These are phyloP conservation scores for human (Homo sapiens) DNA, from an alignment of 2,113 vertebrate species.

Conservation along the genomic window DNA sequence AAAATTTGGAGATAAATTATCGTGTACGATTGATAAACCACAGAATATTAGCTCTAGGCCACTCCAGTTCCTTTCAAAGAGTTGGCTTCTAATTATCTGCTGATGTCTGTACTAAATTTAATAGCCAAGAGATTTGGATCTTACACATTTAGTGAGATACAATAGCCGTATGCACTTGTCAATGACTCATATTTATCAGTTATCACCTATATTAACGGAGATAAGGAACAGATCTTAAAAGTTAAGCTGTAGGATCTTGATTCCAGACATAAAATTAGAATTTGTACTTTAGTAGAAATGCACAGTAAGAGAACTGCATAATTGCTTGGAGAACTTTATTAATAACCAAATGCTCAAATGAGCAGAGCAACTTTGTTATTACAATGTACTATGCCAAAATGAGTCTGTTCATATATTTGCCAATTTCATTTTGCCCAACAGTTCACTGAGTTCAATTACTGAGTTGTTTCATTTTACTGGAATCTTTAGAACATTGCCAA, in stretches of 20 bases:
- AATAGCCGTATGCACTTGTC: background rate
- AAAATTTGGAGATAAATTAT: background rate
- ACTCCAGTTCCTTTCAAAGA: background rate
- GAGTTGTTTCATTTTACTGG: background rate
- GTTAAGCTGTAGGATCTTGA: background rate
- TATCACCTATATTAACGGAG: background rate
- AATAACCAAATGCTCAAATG: conserved; percentile 32
- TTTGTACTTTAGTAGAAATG: background rate
- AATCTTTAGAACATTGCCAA: background rate
- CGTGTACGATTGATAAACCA: background rate
- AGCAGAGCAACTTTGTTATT: background rate
- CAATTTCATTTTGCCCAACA: conserved; percentile 42
- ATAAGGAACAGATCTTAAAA: conserved; percentile 12
- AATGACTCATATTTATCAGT: conserved; percentile 20
- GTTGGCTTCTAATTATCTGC: background rate
- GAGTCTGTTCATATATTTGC: background rate
- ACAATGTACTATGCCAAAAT: background rate
- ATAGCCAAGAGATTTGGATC: background rate
- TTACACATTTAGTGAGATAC: conserved; percentile 7
- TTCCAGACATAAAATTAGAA: conserved; percentile 11
- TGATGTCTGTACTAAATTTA: background rate
- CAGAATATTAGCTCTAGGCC: background rate
- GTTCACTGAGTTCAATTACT: conserved; percentile 14
- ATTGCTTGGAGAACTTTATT: conserved; percentile 19
- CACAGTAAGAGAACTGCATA: background rate